Evolutionary conservation across 64 coral and sea anemone genomes (phyloP), one percentile per base, ranked within the genome.

Genomic region (Pocillopora damicornis): DNA sequence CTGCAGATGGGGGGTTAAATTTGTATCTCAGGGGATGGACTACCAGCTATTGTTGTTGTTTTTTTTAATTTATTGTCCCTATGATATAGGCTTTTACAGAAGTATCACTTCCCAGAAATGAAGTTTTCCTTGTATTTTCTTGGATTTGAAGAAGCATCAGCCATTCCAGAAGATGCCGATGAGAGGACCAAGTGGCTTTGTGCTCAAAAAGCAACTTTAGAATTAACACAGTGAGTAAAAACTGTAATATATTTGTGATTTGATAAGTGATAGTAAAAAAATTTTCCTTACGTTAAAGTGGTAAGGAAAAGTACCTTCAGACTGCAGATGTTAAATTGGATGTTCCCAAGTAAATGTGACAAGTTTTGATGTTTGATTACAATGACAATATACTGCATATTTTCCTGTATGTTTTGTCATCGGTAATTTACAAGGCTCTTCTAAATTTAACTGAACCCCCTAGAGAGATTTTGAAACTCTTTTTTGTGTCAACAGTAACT

Each of bases 71-170:
- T 17, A 22, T 67, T 22, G 16, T 5, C 3, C 22, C 9, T 22
- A 4, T 67, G 64, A 17, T n/a, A 35, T 76, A 91, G 90, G 82
- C 73, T 91, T 72, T 78, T 91, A 26, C 66, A 59, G 25, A 98
- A 88, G 58, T 87, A 87, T 72, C 89, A 98, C 80, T 94, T 98
- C 10, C 89, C 89, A 73, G 72, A 78, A 10, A 98, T 94, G 92
- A 89, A 91, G 62, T 98, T 98, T 59, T 92, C 92, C 17, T 65
- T 98, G 77, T 98, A 89, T 78, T 98, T 98, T 35, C 37, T 98
- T 79, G 95, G 95, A 12, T 98, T 87, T 78, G 95, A 94, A 34
- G 89, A 98, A 80, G 87, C 89, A 61, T 92, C 74, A 2, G 90
- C 87, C 13, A 94, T 98, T 38, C 95, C 95, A 72, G 67, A 23